Base-by-base conservation (phyloP, 2,113 vertebrate species). In the Holacanthus passer region DNA sequence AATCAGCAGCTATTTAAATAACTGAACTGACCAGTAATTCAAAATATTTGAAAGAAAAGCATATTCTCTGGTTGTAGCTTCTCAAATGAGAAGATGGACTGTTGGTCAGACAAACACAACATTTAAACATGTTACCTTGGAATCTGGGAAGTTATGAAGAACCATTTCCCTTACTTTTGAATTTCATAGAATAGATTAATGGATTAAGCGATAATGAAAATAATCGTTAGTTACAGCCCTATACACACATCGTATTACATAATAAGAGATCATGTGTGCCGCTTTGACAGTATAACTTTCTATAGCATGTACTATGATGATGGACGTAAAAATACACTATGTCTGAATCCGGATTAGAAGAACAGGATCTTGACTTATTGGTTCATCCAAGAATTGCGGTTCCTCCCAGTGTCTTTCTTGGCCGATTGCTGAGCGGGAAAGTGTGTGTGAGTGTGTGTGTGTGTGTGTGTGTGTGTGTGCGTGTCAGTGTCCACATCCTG, bases 401-500 rank as follows among this genome's bases (percentile, higher is more conserved):
- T 82, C 67, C 60, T 87, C 62, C 78, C 53, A 66, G 65, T 56
- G 48, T 67, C 75, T 32, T 74, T 59, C 27, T 20, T 12, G 43
- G 20, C 10, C 1, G 41, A 56, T n/a, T 64, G 43, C 62, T 63
- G 45, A 75, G 45, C 5, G 20, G 52, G 27, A 59, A 48, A 8
- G 60, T 53, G 53, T 62, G 58, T 66, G 58, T 82, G 43, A 8
- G 69, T 27, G 59, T 53, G 53, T 60, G 58, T 19, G 50, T 82
- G 63, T 35, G 43, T 41, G 56, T 59, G 63, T 24, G 53, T 50
- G n/a, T 39, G 32, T 60, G 58, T 56, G 64, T 48, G 60, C 78
- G 72, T 66, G 53, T 82, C 31, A 72, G 66, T 13, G 5, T 63
- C 73, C 62, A 89, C 83, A 87, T 89, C 90, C 91, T 93, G 92